Conservation (phyloP, 1,140 invertebrate species). For the Gonatopus flavifemur region DNA sequence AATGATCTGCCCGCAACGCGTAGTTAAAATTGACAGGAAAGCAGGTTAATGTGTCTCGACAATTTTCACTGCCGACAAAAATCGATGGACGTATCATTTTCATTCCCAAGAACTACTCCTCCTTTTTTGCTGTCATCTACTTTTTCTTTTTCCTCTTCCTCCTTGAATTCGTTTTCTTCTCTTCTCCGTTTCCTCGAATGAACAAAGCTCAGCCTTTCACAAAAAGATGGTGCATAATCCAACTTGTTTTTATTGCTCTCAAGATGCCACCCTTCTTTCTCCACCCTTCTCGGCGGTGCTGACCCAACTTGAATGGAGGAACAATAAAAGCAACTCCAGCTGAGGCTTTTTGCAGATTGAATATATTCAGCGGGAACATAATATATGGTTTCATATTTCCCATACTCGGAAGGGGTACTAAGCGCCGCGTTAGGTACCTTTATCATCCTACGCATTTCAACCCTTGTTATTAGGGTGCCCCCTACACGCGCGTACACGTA, state of each 20-base stretch:
- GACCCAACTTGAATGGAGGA: neutral
- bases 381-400: slow-evolving; percentile 13
- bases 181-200: no score
- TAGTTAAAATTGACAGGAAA: slow-evolving; percentile 8
- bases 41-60: slow-evolving; percentile 23
- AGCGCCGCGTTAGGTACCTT: no score
- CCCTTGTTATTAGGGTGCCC: no score
- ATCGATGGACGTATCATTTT: slow-evolving; percentile 17
- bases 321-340: slow-evolving; percentile 17
- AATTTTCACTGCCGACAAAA: slow-evolving; percentile 21
- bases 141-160: neutral
- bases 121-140: neutral
- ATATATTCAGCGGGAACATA: slow-evolving; percentile 27
- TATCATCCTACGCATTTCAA: no score
- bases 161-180: no score
- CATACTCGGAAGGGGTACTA: no score
- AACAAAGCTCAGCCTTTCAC: no score
- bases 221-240: no score
- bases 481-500: no score
- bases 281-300: neutral
- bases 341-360: slow-evolving; percentile 30
- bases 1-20: neutral
- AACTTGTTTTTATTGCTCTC: neutral
- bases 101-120: slow-evolving; percentile 3
- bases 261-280: slow-evolving; percentile 1